Base-by-base conservation (phyloP, 2,113 vertebrate species). In the Pontoporia blainvillei region DNA sequence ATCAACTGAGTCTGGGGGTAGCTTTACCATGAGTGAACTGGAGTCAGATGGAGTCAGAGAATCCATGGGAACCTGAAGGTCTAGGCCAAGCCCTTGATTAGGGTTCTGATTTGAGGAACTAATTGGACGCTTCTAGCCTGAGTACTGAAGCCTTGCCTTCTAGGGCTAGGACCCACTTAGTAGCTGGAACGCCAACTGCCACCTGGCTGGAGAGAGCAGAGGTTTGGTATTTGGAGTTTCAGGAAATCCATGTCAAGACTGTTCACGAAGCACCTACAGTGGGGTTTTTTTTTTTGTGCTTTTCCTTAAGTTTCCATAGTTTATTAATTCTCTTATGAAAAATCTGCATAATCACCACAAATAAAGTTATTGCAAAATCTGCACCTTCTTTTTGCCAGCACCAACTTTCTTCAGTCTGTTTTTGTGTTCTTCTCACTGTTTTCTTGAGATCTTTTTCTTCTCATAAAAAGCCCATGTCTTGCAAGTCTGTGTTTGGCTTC, bases 331-430 rank as follows among this genome's bases (percentile, higher is more conserved):
- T 61, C n/a, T 92, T n/a, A 82, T 85, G 9, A 49, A 69, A 97
- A 94, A 87, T 78, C 49, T 97, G 21, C 52, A 95, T 15, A 57
- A 82, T 97, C 93, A 95, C 49, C 90, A 39, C n/a, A 0, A 4
- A 23, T 1, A 44, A 49, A 84, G 23, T 92, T 86, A 73, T 61
- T 66, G 75, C 78, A 94, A 90, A 86, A 93, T 13, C n/a, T 73
- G 83, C 25, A 81, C 97, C 97, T 95, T 88, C 98, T 97, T 99
- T 97, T 99, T 99, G 98, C 99, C 99, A 97, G 99, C 99, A 41
- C 99, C 99, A 92, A 99, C 99, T 98, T 99, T 99, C 99, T 99
- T 99, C 99, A 99, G 99, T 98, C 99, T 99, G 98, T 99, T 99
- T 98, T 99, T 99, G 64, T 99, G 99, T 98, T 99, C 99, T 91